phyloP scores from a whole-genome alignment of 2,113 vertebrate genomes.

The Nannospalax galili region DNA sequence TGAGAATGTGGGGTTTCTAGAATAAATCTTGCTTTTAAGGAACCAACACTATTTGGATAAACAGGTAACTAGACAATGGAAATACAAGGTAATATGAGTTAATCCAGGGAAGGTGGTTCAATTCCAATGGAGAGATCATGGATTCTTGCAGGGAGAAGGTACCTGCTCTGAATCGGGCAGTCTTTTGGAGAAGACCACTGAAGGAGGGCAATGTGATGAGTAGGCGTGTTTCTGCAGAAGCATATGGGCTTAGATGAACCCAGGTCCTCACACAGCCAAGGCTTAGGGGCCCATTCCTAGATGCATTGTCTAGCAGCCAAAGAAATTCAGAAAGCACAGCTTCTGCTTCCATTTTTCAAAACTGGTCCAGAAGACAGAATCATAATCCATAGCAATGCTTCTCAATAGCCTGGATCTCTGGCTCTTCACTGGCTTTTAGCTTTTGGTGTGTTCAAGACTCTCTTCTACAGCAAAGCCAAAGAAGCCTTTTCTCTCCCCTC shows the following conservation, averaged over 20 bases:
- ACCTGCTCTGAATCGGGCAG: neutral
- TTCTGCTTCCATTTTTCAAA: neutral
- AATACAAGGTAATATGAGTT: neutral
- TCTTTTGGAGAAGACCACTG: neutral
- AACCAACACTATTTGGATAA: neutral
- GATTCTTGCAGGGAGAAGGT: neutral
- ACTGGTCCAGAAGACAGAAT: neutral
- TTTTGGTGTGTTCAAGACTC: neutral
- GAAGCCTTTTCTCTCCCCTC: no score
- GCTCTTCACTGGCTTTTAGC: neutral
- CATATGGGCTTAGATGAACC: neutral
- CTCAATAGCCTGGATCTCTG: neutral
- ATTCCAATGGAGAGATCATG: neutral
- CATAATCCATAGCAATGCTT: neutral
- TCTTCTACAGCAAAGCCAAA: neutral
- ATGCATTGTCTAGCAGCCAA: neutral
- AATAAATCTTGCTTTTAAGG: neutral
- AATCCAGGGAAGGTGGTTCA: neutral
- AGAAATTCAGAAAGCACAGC: neutral
- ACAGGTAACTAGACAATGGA: neutral
- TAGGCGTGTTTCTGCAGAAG: neutral
- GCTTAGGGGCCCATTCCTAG: neutral
- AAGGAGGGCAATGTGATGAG: neutral
- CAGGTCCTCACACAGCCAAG: no score
- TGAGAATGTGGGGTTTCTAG: neutral